Base-by-base conservation (phyloP, 2,113 vertebrate species). In the Anguilla rostrata region DNA sequence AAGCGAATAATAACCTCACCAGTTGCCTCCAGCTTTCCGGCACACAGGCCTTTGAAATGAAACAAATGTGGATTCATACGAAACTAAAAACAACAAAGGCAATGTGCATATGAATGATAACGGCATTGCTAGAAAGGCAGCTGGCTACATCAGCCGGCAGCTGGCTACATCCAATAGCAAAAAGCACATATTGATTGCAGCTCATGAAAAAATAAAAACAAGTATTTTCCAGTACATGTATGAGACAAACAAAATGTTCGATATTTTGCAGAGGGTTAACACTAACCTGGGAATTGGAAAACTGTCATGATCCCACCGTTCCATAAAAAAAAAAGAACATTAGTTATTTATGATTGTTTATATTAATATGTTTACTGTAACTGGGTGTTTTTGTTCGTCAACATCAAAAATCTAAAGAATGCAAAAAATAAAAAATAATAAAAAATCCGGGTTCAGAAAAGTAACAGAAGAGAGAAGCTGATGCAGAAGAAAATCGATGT, bases 1-100 rank as follows among this genome's bases (percentile, higher is more conserved):
- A 75, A 75, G n/a, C 71, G 16, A 75, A 75, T 75, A 75, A 75
- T 34, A 75, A 75, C 71, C 71, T 75, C n/a, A 75, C 26, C 71
- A 75, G n/a, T 34, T 29, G n/a, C n/a, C 26, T 75, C 71, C n/a
- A 75, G 71, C 6, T 75, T 26, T 75, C 71, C 34, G 71, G 26
- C 71, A 75, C 26, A n/a, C n/a, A 34, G 11, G 29, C 71, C 26
- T 75, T 75, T 34, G n/a, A 75, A 75, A 75, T 75, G n/a, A 75
- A 75, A 75, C 71, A 75, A 75, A 75, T 75, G n/a, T 75, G 71
- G 26, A 75, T 29, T 26, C 20, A 71, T 71, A n/a, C 63, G 11
- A 22, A 75, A 75, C 22, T 75, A 34, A 75, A 75, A 34, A 75
- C 34, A 75, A 66, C 60, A 66, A 34, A 29, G 71, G 71, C 71